Conservation (phyloP, 2,797 vertebrate species). For the Chromobotia macracanthus region DNA sequence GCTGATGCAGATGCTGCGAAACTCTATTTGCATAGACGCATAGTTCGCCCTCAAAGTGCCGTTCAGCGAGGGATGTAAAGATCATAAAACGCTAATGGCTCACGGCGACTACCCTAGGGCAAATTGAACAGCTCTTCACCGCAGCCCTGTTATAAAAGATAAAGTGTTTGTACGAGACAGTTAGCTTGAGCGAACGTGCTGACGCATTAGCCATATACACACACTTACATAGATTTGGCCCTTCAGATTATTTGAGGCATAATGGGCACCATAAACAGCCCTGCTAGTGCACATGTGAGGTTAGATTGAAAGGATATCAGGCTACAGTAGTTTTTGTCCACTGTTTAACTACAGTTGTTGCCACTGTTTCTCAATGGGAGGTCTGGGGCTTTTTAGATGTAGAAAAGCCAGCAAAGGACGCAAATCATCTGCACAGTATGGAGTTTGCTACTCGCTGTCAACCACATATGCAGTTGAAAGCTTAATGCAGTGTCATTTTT, state of each 20-base stretch:
- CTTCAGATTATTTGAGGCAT: slow-evolving; percentile 46
- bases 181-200: slow-evolving; percentile 32
- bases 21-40: slow-evolving; percentile 56
- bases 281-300: slow-evolving; percentile 17
- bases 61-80: slow-evolving; percentile 57
- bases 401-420: slow-evolving; percentile 16
- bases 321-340: slow-evolving; percentile 41
- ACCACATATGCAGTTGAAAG: slow-evolving; percentile 30
- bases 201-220: slow-evolving; percentile 41
- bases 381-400: neutral
- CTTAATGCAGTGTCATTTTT: slow-evolving; percentile 44
- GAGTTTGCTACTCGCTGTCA: slow-evolving; percentile 47
- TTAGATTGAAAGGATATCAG: slow-evolving; percentile 36
- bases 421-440: slow-evolving; percentile 36
- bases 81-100: slow-evolving; percentile 59
- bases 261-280: slow-evolving; percentile 50
- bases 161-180: slow-evolving; percentile 34
- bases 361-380: slow-evolving; percentile 34
- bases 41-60: slow-evolving; percentile 57
- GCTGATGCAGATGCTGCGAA: slow-evolving; percentile 52
- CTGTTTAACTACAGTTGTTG: slow-evolving; percentile 42
- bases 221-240: neutral
- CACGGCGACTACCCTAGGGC: slow-evolving; percentile 47
- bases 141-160: slow-evolving; percentile 27
- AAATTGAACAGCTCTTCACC: no score